A percentile compares a stretch with the other conserved stretches of the same genome.
Evolutionary conservation across 1,140 invertebrate species (phyloP).

Genomic region (Heliothis virescens): DNA sequence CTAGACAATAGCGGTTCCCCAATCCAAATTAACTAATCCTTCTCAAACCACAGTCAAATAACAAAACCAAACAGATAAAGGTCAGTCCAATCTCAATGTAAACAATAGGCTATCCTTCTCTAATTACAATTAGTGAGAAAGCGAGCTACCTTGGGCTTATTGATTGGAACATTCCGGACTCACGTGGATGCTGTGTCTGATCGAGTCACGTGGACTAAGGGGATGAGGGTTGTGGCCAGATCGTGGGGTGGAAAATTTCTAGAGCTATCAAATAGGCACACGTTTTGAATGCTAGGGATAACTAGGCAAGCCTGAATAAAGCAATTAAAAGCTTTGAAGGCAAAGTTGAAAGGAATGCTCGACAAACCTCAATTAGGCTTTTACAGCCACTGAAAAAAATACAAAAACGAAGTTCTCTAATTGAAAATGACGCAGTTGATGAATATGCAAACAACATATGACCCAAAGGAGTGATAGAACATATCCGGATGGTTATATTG

Average conservation of each 20-base stretch:
- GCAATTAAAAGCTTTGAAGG: not conserved
- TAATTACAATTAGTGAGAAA: not conserved
- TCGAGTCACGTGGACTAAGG: conserved; percentile 2
- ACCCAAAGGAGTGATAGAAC: conserved; percentile 43
- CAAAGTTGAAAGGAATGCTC: not conserved
- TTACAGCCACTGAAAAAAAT: not conserved
- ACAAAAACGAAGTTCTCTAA: not conserved
- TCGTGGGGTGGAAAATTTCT: not conserved
- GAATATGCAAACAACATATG: conserved; percentile 27
- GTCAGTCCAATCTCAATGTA: not conserved
- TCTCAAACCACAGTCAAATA: not conserved
- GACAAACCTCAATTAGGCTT: not conserved
- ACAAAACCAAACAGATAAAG: not conserved
- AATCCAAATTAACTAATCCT: not conserved
- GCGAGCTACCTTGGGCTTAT: conserved; percentile 52
- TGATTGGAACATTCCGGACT: conserved; percentile 55
- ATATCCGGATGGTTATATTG: conserved; percentile 48
- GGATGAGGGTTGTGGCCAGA: not conserved
- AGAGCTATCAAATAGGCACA: not conserved
- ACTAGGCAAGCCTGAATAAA: not conserved
- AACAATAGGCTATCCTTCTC: not conserved
- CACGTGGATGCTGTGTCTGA: conserved; percentile 50
- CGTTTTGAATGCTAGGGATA: not conserved
- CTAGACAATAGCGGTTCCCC: no score
- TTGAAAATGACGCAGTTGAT: conserved; percentile 5